phyloP scores from a whole-genome alignment of 92 coral and sea anemone species.

The Meandrina meandrites region DNA sequence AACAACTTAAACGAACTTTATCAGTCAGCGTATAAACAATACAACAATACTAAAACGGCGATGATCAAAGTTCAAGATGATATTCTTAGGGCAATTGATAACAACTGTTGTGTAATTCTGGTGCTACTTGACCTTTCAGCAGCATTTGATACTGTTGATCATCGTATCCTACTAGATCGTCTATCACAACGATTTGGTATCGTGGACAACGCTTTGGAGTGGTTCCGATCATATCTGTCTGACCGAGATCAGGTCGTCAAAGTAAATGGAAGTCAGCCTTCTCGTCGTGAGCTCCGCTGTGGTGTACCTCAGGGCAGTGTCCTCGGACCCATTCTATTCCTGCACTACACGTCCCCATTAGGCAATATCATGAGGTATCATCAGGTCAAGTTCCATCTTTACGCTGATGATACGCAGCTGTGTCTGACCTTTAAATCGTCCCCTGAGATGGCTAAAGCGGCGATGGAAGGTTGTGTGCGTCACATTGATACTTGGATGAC shows the following conservation, averaged over 20 bases:
- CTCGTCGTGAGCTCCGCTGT: not conserved
- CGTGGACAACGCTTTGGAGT: not conserved
- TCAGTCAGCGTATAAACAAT: conserved; percentile 29
- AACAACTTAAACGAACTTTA: conserved; percentile 34
- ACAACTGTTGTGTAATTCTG: conserved; percentile 17
- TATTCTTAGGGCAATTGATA: conserved; percentile 13
- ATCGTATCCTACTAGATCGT: not conserved
- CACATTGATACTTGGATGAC: too few relatives aligned
- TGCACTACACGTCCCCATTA: conserved; percentile 7
- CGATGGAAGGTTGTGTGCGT: too few relatives aligned
- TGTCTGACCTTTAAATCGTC: too few relatives aligned
- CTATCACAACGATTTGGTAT: conserved; percentile 13
- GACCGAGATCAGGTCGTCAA: not conserved
- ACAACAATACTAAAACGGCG: conserved; percentile 31
- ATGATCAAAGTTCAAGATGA: conserved; percentile 28
- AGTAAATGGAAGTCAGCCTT: not conserved
- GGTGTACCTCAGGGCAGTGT: conserved; percentile 21
- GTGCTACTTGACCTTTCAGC: conserved; percentile 24
- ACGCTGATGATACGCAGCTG: too few relatives aligned
- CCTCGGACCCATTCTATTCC: conserved; percentile 15
- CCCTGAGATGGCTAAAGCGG: too few relatives aligned
- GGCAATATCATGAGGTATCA: too few relatives aligned
- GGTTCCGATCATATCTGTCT: conserved; percentile 17
- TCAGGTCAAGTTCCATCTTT: too few relatives aligned
- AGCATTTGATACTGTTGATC: too few relatives aligned